Percentiles rank a stretch among this genome's conserved stretches.
Evolutionary conservation across 2,797 vertebrate genomes (phyloP).

Genomic region (Sus cebifrons): DNA sequence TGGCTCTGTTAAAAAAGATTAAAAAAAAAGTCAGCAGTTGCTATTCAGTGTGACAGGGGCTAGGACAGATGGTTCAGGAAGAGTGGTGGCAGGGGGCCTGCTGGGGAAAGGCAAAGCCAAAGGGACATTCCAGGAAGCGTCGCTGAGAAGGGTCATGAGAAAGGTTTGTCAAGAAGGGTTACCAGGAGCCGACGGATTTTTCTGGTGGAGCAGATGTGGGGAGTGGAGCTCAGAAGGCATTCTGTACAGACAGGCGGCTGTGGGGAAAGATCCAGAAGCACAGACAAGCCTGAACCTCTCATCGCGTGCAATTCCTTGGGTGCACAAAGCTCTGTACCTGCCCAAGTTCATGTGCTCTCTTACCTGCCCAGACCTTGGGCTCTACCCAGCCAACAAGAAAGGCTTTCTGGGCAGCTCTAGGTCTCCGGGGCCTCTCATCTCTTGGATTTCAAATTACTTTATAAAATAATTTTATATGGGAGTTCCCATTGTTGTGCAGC

Average conservation of each 20-base stretch:
- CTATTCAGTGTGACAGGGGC: accelerated
- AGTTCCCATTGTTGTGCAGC: too few relatives aligned
- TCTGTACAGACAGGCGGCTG: background rate
- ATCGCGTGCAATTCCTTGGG: too few relatives aligned
- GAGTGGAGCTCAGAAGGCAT: background rate
- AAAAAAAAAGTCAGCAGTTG: background rate
- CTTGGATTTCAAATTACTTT: constrained; percentile 1
- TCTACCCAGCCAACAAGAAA: background rate
- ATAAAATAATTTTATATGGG: background rate
- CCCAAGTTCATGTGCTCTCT: background rate
- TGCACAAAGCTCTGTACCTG: accelerated
- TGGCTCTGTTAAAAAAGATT: too few relatives aligned
- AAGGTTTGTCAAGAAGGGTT: background rate
- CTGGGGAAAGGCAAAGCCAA: background rate
- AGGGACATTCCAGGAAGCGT: background rate
- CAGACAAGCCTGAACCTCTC: background rate
- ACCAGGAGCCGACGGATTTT: background rate
- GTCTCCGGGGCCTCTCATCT: background rate
- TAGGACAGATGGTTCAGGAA: background rate
- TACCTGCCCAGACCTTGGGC: background rate
- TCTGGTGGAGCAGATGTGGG: background rate
- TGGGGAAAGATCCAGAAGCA: background rate
- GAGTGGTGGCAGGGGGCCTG: background rate
- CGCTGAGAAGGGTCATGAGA: accelerated
- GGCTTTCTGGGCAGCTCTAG: background rate